A percentile compares a stretch with the other conserved stretches of the same genome.
These are phyloP conservation scores for Lymantria dispar DNA, from an alignment of 2,888 invertebrate species.

Conservation along the genomic window DNA sequence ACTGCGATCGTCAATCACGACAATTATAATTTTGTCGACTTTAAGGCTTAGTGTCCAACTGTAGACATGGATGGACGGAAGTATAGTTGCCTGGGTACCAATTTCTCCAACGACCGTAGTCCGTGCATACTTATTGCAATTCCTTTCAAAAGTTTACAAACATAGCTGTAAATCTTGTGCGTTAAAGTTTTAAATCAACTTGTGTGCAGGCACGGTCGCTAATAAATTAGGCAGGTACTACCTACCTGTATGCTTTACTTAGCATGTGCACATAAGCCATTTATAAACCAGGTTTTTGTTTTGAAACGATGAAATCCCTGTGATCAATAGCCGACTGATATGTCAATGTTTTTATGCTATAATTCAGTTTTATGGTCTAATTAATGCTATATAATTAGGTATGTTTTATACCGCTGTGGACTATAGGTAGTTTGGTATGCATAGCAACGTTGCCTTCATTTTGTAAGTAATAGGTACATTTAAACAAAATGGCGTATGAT, in stretches of 20 bases:
- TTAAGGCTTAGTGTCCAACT: not conserved
- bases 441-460: constrained; percentile 3
- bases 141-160: constrained; percentile 30
- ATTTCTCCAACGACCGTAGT: not conserved
- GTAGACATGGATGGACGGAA: not conserved
- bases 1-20: too few species aligned
- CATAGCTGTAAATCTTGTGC: constrained; percentile 39
- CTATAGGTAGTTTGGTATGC: too few species aligned
- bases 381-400: constrained; percentile 40
- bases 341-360: constrained; percentile 37
- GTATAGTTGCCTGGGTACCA: too few species aligned
- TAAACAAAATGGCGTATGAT: constrained; percentile 26
- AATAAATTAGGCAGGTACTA: constrained; percentile 47
- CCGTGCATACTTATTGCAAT: constrained; percentile 6
- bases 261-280: constrained; percentile 25
- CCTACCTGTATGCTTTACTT: constrained; percentile 20
- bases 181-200: constrained; percentile 41
- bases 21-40: too few species aligned
- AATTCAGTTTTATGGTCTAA: constrained; percentile 46
- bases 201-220: constrained; percentile 30
- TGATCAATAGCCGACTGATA: constrained; percentile 36
- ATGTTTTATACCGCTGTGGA: constrained; percentile 25
- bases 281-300: constrained; percentile 36
- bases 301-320: constrained; percentile 29
- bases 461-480: constrained; percentile 11